Conservation (phyloP, 2,113 vertebrate species). For the Trichechus manatus region DNA sequence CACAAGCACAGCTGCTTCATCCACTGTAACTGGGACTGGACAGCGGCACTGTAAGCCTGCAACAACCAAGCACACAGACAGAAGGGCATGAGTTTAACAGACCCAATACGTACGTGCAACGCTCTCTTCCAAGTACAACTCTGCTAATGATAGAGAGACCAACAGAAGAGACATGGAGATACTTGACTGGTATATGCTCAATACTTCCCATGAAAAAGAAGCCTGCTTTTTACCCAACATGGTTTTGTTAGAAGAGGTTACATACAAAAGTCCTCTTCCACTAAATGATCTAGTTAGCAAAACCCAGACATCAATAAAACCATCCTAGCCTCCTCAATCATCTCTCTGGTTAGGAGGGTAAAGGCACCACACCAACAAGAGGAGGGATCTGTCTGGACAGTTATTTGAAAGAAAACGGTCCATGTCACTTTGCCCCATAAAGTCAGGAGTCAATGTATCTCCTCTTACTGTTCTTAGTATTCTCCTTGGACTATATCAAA, state of each 20-base stretch:
- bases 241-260: neutral
- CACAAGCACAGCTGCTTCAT: constrained; percentile 96
- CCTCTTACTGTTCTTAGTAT: neutral
- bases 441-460: neutral
- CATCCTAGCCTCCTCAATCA: neutral
- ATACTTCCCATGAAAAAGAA: constrained; percentile 5
- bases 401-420: constrained; percentile 30
- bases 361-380: constrained; percentile 2
- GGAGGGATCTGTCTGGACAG: neutral
- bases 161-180: neutral
- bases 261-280: constrained; percentile 21
- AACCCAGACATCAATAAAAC: neutral
- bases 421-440: neutral
- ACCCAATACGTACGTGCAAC: rapidly evolving
- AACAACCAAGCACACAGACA: neutral
- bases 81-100: neutral
- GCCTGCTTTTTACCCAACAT: constrained; percentile 8
- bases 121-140: neutral
- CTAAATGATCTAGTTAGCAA: constrained; percentile 29
- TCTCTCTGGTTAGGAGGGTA: neutral
- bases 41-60: constrained; percentile 97
- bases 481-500: neutral
- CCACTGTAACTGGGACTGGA: constrained; percentile 98
- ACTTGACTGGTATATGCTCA: neutral
- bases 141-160: neutral